Evolutionary conservation across 2,888 invertebrate genomes (phyloP).

Genomic region (Tipula helvola): DNA sequence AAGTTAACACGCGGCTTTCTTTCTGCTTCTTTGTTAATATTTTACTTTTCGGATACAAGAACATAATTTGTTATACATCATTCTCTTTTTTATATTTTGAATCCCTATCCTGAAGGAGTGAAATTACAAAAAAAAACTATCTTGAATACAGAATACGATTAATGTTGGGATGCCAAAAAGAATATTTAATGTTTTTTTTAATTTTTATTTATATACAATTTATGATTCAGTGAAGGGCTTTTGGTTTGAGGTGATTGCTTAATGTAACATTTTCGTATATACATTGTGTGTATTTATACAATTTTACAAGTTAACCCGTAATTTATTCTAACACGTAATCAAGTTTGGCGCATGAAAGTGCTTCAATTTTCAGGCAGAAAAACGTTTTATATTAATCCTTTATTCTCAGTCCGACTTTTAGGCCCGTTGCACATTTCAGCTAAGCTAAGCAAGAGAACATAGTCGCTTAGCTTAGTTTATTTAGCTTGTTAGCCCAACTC

Average conservation of each 20-base stretch:
- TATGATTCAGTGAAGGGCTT: not conserved
- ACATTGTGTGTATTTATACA: not conserved
- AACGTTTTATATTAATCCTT: too few relatives aligned
- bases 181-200: not conserved
- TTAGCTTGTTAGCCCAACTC: too few relatives aligned
- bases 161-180: not conserved
- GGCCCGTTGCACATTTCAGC: too few relatives aligned
- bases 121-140: not conserved
- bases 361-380: too few relatives aligned
- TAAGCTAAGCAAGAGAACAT: too few relatives aligned
- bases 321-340: not conserved
- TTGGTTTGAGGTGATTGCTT: not conserved
- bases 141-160: not conserved
- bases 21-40: not conserved
- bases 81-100: not conserved
- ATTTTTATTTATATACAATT: not conserved
- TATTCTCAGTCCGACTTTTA: too few relatives aligned
- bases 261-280: not conserved
- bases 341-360: too few relatives aligned
- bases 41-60: not conserved
- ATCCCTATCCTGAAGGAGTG: not conserved
- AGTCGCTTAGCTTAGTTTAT: too few relatives aligned
- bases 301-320: not conserved
- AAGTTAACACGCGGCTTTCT: not conserved
- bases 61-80: not conserved